Percentiles rank a stretch among this genome's conserved stretches.
These are phyloP conservation scores for Scaptomyza cyrtandrae DNA, from an alignment of 2,888 invertebrate genomes.

Conservation along the genomic window DNA sequence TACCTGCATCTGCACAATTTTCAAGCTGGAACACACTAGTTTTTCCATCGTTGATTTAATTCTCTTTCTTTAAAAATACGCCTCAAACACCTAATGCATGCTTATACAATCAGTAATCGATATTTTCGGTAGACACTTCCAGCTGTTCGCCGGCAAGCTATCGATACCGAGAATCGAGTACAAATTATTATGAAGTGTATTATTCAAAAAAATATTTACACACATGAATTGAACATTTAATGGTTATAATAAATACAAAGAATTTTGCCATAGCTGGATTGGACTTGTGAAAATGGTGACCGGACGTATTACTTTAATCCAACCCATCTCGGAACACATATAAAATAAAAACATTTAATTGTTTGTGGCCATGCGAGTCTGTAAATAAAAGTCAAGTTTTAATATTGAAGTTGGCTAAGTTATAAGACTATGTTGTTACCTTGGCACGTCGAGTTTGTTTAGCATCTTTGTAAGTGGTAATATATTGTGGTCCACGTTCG, in stretches of 20 bases:
- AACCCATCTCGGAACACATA: constrained; percentile 19
- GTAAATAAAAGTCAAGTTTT: not conserved
- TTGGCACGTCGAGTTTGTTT: constrained; percentile 36
- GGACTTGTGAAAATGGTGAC: not conserved
- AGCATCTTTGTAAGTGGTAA: constrained; percentile 33
- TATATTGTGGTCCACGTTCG: constrained; percentile 33
- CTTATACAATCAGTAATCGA: constrained; percentile 57
- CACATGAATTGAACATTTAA: not conserved
- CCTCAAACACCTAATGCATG: constrained; percentile 24
- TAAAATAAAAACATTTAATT: constrained; percentile 7
- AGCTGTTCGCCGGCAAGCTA: constrained; percentile 28
- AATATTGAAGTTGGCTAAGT: not conserved
- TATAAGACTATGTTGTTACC: constrained; percentile 16
- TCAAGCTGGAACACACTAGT: constrained; percentile 41
- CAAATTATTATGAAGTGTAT: not conserved
- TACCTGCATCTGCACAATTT: constrained; percentile 51
- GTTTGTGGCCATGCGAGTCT: constrained; percentile 14
- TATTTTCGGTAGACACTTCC: constrained; percentile 2
- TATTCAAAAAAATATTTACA: not conserved
- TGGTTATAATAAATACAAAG: constrained; percentile 16
- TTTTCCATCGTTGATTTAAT: constrained; percentile 37
- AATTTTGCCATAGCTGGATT: constrained; percentile 18
- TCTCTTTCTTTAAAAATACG: not conserved
- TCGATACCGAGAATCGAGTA: not conserved
- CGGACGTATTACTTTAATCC: constrained; percentile 23